Base-by-base conservation (phyloP, 2,113 vertebrate species). In the Machaerirhynchus nigripectus region DNA sequence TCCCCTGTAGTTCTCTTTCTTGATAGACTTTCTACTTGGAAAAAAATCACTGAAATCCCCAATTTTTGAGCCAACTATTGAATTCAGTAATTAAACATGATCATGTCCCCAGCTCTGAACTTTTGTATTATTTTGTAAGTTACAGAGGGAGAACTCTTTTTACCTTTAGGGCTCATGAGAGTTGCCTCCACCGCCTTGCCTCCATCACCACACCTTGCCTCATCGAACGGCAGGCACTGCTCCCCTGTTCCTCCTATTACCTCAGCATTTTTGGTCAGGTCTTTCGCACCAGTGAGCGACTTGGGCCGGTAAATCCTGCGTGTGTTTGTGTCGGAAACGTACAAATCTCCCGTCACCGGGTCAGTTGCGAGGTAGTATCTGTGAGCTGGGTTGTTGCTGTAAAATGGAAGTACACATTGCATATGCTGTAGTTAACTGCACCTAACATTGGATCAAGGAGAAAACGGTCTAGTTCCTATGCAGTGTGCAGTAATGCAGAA, bases 131-230 rank as follows among this genome's bases (percentile, higher is more conserved):
- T 40, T 92, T 67, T 76, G 39, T 52, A 89, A 56, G 73, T 79
- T 56, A 61, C 4, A 26, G 69, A 87, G 19, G 30, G 82, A 80
- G 73, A 90, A 70, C 33, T 61, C 37, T 26, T 37, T 44, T 89
- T 98, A 99, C 99, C 99, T 99, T 99, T 99, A 81, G 99, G 99
- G 94, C 99, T 99, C 71, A 99, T 99, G 87, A 99, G 99, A 2
- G 99, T 98, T 15, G 99, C 99, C 89, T 99, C 99, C 5, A 98
- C 98, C 0, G 99, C 99, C 82, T 99, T 99, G 74, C 99, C 99
- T 65, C 99, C 99, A 24, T 99, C 99, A 23, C 99, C 99, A 80
- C 99, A 99, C 92, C 99, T 98, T 65, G 99, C 99, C 94, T 99
- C 99, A 47, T 99, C 99, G 9, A 99, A 99, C 0, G 99, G 99